These are phyloP conservation scores for Drosophila mimica DNA, from an alignment of 2,888 invertebrate species.

Conservation along the genomic window DNA sequence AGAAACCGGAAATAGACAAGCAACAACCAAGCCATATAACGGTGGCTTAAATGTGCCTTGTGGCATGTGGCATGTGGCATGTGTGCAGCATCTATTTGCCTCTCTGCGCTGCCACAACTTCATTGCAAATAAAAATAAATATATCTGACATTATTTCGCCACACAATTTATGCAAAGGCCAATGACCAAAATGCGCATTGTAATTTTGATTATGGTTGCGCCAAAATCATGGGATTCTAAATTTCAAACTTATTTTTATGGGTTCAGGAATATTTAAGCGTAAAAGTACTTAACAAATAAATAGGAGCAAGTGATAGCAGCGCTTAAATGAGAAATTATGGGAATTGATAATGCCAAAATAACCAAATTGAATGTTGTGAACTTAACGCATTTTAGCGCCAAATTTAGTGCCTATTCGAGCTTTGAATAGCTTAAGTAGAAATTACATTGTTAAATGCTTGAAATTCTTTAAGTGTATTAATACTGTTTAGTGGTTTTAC, in stretches of 20 bases:
- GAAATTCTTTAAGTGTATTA: no score
- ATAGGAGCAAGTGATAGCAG: not conserved
- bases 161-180: conserved; percentile 65
- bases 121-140: conserved; percentile 70
- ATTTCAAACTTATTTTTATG: conserved; percentile 36
- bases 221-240: conserved; percentile 4
- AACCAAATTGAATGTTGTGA: not conserved
- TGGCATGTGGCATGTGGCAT: conserved; percentile 25
- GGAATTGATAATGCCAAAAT: not conserved
- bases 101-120: conserved; percentile 44
- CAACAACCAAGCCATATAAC: conserved; percentile 39
- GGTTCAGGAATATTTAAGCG: not conserved
- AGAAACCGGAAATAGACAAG: conserved; percentile 73
- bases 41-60: conserved; percentile 61
- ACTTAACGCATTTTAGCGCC: not conserved
- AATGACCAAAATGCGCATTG: conserved; percentile 56
- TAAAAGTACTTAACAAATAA: not conserved
- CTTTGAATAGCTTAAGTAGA: not conserved
- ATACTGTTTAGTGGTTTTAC: not conserved
- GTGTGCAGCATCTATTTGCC: conserved; percentile 26
- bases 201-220: conserved; percentile 34
- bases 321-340: not conserved
- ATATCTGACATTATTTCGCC: conserved; percentile 54
- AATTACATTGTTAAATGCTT: not conserved
- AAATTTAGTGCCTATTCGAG: not conserved